Evolutionary conservation across 1,140 invertebrate genomes (phyloP).

Genomic region (Listronotus oregonensis): DNA sequence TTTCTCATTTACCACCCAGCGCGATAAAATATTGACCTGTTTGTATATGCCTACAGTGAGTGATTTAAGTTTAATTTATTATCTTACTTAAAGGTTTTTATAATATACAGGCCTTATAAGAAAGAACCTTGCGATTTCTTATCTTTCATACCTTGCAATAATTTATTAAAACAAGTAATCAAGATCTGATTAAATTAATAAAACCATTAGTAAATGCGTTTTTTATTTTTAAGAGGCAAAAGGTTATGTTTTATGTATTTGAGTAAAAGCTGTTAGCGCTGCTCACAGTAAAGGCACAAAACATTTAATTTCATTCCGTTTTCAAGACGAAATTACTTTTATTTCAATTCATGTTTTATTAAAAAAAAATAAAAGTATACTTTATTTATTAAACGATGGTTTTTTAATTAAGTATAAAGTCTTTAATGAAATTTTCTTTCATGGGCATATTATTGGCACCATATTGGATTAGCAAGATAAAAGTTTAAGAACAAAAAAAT

Average conservation of each 20-base stretch:
- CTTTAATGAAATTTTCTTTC: too few relatives aligned
- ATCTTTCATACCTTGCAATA: slow-evolving; percentile 9
- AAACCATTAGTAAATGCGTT: slow-evolving; percentile 18
- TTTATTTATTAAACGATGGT: too few relatives aligned
- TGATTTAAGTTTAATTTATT: slow-evolving; percentile 28
- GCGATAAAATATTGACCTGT: slow-evolving; percentile 24
- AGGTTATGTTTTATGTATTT: not conserved
- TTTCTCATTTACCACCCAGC: slow-evolving; percentile 20
- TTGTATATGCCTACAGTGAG: slow-evolving; percentile 9
- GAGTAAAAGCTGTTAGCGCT: too few relatives aligned
- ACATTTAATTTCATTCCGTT: too few relatives aligned
- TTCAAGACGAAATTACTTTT: too few relatives aligned
- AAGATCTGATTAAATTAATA: slow-evolving; percentile 24
- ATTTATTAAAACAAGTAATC: slow-evolving; percentile 26
- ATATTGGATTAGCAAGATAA: too few relatives aligned
- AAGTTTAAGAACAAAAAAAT: too few relatives aligned
- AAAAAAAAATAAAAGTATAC: too few relatives aligned
- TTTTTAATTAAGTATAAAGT: too few relatives aligned
- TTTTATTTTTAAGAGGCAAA: not conserved
- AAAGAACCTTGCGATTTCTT: slow-evolving; percentile 15
- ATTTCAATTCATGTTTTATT: too few relatives aligned
- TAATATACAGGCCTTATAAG: slow-evolving; percentile 15
- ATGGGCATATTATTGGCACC: too few relatives aligned
- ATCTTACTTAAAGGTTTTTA: slow-evolving; percentile 16
- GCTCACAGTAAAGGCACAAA: too few relatives aligned